Percentiles rank a stretch among this genome's conserved stretches.
Conservation (phyloP, 2,797 vertebrate species). For the Tinamus major region DNA sequence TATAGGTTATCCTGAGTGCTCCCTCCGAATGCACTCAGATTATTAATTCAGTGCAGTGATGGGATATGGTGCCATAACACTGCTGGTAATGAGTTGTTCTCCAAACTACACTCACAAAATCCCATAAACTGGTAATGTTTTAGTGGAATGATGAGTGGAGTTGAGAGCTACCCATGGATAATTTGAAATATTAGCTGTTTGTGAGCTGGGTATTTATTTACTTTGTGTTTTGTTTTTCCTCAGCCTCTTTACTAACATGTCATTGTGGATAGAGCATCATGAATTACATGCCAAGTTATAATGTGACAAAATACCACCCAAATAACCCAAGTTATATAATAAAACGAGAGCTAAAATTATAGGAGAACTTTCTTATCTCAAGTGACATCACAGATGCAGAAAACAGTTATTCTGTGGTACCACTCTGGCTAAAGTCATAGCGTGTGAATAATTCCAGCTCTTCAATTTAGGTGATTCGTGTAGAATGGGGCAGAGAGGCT, state of each 20-base stretch:
- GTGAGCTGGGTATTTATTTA: conserved; percentile 39
- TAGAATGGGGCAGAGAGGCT: rapidly evolving
- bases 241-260: neutral
- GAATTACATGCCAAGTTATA: neutral
- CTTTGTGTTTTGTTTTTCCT: neutral
- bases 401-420: neutral
- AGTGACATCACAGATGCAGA: neutral
- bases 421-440: rapidly evolving
- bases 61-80: neutral
- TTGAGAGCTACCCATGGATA: conserved; percentile 15
- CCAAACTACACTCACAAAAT: neutral
- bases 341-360: conserved; percentile 8
- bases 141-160: neutral
- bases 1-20: neutral
- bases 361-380: conserved; percentile 8
- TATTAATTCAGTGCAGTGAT: neutral
- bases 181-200: conserved; percentile 42
- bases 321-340: neutral
- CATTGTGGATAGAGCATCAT: neutral
- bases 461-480: neutral
- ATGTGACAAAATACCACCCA: conserved; percentile 21
- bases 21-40: neutral
- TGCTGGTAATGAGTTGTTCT: neutral
- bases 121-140: conserved; percentile 1
- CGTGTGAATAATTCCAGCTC: rapidly evolving